Percentiles rank a stretch among this genome's conserved stretches.
These are phyloP conservation scores for Scotopteryx bipunctaria DNA, from an alignment of 2,888 invertebrate species.

Conservation along the genomic window DNA sequence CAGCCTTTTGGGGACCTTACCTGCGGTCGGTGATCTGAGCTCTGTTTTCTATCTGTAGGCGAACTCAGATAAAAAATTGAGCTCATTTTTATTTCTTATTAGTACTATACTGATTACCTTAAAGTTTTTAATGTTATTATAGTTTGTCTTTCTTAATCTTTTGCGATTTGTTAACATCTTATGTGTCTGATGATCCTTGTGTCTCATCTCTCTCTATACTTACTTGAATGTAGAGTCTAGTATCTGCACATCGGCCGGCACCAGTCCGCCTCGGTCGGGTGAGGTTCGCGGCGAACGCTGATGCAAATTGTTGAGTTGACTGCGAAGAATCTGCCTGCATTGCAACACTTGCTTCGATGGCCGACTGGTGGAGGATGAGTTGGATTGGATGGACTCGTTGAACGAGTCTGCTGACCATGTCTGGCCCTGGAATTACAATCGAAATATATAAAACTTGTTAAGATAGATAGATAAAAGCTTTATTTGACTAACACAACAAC, in stretches of 20 bases:
- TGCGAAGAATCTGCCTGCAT: constrained; percentile 65
- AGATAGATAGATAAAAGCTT: constrained; percentile 18
- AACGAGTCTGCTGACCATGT: constrained; percentile 56
- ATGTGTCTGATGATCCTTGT: neutral
- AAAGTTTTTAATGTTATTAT: no score
- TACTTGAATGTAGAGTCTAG: constrained; percentile 73
- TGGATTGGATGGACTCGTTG: constrained; percentile 68
- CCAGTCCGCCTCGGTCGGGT: constrained; percentile 51
- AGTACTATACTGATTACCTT: no score
- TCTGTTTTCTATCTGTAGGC: no score
- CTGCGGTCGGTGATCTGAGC: no score
- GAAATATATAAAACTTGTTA: no score
- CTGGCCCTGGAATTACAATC: constrained; percentile 36
- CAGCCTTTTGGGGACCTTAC: no score
- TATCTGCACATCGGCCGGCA: constrained; percentile 66
- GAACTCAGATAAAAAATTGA: no score
- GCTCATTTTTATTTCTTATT: no score
- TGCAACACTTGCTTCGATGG: constrained; percentile 71
- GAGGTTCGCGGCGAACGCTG: constrained; percentile 34
- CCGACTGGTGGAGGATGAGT: constrained; percentile 69
- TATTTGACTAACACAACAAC: neutral
- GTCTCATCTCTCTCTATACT: constrained; percentile 38
- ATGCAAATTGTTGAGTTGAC: constrained; percentile 59
- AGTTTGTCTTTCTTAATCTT: no score
- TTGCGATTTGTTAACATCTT: neutral